Evolutionary conservation across 2,113 vertebrate species (phyloP), one percentile per base, ranked within the genome.

Genomic region (Malaclemys terrapin): DNA sequence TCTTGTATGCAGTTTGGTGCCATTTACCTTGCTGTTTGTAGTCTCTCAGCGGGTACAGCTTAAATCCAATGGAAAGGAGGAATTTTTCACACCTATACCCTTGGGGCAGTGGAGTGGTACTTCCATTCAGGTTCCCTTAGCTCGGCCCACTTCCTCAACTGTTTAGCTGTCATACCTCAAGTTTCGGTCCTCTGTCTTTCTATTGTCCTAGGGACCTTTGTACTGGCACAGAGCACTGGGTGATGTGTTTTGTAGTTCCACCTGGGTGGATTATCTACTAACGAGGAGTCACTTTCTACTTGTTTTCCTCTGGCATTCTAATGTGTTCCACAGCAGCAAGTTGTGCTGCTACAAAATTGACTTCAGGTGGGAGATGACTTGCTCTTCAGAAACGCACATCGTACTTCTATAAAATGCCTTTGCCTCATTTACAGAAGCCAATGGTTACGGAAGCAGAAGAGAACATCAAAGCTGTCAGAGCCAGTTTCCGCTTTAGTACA

Each of bases 101-200:
- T 56, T 78, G 13, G 72, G 88, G 87, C 1, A 0, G 56, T 45
- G 75, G 62, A 56, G 50, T 42, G 52, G 87, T 16, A 10, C 57
- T 88, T 75, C 90, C 87, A 83, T 1, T 62, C 17, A 12, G 52
- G 10, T 81, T 92, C 82, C 38, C 85, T 92, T 95, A 29, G 83
- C 81, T 94, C 81, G 19, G 2, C 89, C 78, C 95, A 88, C 88
- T 82, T 95, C 91, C 88, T 97, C 50, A 3, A 38, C 10, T 24
- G 22, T 6, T 91, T 38, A 93, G 83, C 91, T 93, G 90, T 54
- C 35, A 0, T 78, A 81, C 45, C 56, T 80, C 80, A 83, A 82
- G 93, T 83, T 93, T 76, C 80, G 81, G 85, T 95, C 59, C 88
- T 42, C 82, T 94, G 87, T 56, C 94, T 17, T 75, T 84, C 13